A percentile compares a stretch with the other conserved stretches of the same genome.
Conservation (phyloP, 2,113 vertebrate species). For the Romanogobio albipinnatus region DNA sequence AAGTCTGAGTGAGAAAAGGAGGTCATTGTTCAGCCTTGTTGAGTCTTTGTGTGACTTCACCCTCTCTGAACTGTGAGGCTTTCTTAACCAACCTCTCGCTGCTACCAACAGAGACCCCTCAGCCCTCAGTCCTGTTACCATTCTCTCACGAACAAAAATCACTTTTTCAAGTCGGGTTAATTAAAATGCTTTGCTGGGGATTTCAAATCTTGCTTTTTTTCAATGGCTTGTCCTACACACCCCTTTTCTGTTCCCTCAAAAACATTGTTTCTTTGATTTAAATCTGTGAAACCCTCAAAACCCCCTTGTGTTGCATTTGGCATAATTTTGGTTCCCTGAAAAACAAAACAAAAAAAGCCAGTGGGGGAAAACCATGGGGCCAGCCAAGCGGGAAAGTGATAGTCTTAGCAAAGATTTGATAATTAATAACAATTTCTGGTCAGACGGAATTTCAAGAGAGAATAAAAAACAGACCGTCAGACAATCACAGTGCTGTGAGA, state of each 20-base stretch:
- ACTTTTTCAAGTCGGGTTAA: constrained; percentile 65
- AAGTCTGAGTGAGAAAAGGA: constrained; percentile 59
- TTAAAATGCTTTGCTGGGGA: constrained; percentile 65
- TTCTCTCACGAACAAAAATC: constrained; percentile 63
- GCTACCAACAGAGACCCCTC: constrained; percentile 54
- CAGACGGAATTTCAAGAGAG: constrained; percentile 40
- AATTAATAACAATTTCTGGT: constrained; percentile 55
- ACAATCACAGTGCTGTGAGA: constrained; percentile 45
- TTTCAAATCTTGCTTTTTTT: constrained; percentile 58
- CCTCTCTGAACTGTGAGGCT: constrained; percentile 51
- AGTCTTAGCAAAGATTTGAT: constrained; percentile 56
- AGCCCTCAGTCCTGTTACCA: constrained; percentile 45
- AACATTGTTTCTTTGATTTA: constrained; percentile 61
- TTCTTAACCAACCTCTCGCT: constrained; percentile 46
- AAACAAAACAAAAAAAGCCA: constrained; percentile 26
- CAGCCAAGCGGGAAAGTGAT: constrained; percentile 47
- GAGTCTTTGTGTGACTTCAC: constrained; percentile 61
- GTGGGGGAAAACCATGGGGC: constrained; percentile 31
- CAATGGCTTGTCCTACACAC: constrained; percentile 37
- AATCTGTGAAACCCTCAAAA: constrained; percentile 57
- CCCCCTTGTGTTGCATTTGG: constrained; percentile 57
- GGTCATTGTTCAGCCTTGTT: constrained; percentile 60
- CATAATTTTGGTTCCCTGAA: constrained; percentile 36
- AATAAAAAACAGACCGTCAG: constrained; percentile 44
- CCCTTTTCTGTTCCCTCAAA: constrained; percentile 24